Base-by-base conservation (phyloP, 2,797 vertebrate genomes). In the Florisuga fusca region DNA sequence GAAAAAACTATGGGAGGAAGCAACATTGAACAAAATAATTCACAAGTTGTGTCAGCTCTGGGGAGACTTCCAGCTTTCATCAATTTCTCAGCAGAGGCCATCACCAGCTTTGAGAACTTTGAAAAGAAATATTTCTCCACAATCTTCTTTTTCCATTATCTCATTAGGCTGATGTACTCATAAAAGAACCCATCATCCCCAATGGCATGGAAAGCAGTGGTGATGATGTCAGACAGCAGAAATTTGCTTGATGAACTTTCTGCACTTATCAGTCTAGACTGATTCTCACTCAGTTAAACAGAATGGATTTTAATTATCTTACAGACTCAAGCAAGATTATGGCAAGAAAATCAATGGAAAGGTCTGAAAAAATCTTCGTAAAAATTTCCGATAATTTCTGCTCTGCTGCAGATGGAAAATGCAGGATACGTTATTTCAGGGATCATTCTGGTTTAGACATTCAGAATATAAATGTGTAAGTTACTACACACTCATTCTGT, bases 281-380 rank as follows among this genome's bases (percentile, higher is more conserved):
- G 75, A 54, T 43, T 90, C 84, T 85, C 67, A 87, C n/a, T 92
- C 75, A 90, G 76, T 91, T 93, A 90, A 94, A 87, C 38, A 96
- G 55, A 92, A 81, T 45, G 53, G 50, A 80, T 62, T 94, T 84
- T 72, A 72, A 94, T 90, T 92, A 85, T 83, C 38, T 10, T 58
- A 72, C 41, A 55, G 77, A 80, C 38, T n/a, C 27, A 33, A 89
- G 46, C 4, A 91, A 85, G 84, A 84, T 51, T 80, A 66, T 86
- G 25, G 48, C 27, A 92, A 55, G 54, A 55, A 73, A 90, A 84
- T 74, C 41, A 92, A 45, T 67, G 53, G 51, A 66, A 7, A 78
- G 23, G 46, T 80, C n/a, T 87, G 41, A 85, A 75, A 95, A 91
- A 66, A 74, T 43, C 26, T 46, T 66, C 10, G 7, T 84, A 45